Evolutionary conservation across 2,888 invertebrate genomes (phyloP).

Genomic region (Dione vanillae): DNA sequence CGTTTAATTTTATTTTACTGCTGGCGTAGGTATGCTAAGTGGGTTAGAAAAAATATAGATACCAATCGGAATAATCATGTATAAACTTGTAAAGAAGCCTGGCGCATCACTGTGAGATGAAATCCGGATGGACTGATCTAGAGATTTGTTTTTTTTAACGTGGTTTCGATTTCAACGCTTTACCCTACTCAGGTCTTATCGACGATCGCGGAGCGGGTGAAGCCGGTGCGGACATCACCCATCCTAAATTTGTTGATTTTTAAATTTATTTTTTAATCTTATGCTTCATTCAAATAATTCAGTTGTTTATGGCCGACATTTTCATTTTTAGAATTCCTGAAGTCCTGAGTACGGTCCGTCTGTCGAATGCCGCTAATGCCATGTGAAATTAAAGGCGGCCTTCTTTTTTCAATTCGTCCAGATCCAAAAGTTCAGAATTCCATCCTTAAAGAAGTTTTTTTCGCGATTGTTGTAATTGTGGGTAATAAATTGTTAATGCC

Average conservation of each 20-base stretch:
- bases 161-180: slow-evolving; percentile 76
- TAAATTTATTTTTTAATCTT: slow-evolving; percentile 73
- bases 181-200: slow-evolving; percentile 80
- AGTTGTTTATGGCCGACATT: slow-evolving; percentile 83
- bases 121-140: slow-evolving; percentile 75
- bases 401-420: slow-evolving; percentile 74
- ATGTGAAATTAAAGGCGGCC: slow-evolving; percentile 78
- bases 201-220: slow-evolving; percentile 58
- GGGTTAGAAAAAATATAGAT: slow-evolving; percentile 60
- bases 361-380: slow-evolving; percentile 73
- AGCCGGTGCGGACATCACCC: slow-evolving; percentile 63
- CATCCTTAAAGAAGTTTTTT: slow-evolving; percentile 66
- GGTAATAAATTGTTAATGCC: slow-evolving; percentile 78
- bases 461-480: slow-evolving; percentile 79
- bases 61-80: slow-evolving; percentile 71
- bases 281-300: slow-evolving; percentile 81
- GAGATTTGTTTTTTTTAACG: slow-evolving; percentile 73
- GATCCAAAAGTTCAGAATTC: slow-evolving; percentile 75
- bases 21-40: slow-evolving; percentile 65
- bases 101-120: slow-evolving; percentile 65
- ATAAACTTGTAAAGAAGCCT: slow-evolving; percentile 70
- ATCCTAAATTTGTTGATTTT: slow-evolving; percentile 76
- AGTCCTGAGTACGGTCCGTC: slow-evolving; percentile 56
- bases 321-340: slow-evolving; percentile 80
- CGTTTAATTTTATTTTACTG: slow-evolving; percentile 61